Conservation (phyloP, 1,140 invertebrate species). For the Medauroidea extradentata region DNA sequence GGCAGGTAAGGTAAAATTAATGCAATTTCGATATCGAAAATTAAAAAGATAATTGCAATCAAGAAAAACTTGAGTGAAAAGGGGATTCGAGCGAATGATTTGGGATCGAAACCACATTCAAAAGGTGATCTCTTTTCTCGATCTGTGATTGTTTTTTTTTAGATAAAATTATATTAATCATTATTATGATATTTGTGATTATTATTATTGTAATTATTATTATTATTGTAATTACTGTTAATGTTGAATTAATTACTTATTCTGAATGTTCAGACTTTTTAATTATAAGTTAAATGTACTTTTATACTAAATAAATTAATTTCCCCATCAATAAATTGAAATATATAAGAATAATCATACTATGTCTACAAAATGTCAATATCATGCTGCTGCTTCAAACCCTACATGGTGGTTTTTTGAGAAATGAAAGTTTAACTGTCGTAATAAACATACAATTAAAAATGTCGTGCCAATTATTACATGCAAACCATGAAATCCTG, state of each 20-base stretch:
- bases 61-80: constrained; percentile 46
- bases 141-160: too few relatives aligned
- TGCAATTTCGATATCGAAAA: constrained; percentile 60
- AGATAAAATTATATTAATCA: too few relatives aligned
- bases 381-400: constrained; percentile 43
- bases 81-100: too few relatives aligned
- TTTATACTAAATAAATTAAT: too few relatives aligned
- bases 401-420: constrained; percentile 38
- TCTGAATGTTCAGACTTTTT: too few relatives aligned
- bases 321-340: constrained; percentile 42
- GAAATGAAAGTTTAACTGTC: constrained; percentile 30
- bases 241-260: too few relatives aligned
- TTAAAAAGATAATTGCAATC: constrained; percentile 59
- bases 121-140: too few relatives aligned
- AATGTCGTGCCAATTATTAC: constrained; percentile 43
- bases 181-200: too few relatives aligned
- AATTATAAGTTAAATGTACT: too few relatives aligned
- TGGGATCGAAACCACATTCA: too few relatives aligned
- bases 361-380: constrained; percentile 46
- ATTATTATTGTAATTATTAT: too few relatives aligned
- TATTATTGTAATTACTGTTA: too few relatives aligned
- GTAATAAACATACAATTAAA: constrained; percentile 35
- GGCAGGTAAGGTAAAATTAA: constrained; percentile 51
- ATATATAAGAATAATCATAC: constrained; percentile 44
- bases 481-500: constrained; percentile 56